These are phyloP conservation scores for Tilapia sparmanii DNA, from an alignment of 2,113 vertebrate genomes.

Conservation along the genomic window DNA sequence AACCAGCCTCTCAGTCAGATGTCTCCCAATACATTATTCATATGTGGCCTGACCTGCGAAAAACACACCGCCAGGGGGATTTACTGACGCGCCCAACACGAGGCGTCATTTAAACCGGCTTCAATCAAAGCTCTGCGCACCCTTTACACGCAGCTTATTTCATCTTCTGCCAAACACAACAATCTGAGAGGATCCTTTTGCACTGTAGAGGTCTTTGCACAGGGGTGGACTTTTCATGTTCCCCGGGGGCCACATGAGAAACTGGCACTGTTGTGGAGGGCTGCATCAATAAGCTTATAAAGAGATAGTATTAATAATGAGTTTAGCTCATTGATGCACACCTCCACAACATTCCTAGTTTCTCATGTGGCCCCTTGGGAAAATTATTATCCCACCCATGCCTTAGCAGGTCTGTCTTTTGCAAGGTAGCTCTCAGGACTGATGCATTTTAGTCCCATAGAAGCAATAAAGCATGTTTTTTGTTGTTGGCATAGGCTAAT, in stretches of 20 bases:
- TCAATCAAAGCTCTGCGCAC: constrained; percentile 42
- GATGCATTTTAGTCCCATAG: background rate
- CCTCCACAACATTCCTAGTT: background rate
- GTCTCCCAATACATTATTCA: constrained; percentile 61
- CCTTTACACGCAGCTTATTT: background rate
- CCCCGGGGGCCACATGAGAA: background rate
- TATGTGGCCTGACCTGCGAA: constrained; percentile 41
- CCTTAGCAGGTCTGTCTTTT: background rate
- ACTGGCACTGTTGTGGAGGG: background rate
- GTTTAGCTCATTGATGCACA: background rate
- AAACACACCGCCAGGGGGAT: constrained; percentile 35
- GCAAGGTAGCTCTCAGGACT: background rate
- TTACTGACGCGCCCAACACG: constrained; percentile 28
- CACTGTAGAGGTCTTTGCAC: background rate
- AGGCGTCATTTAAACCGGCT: constrained; percentile 38
- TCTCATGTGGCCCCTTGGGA: background rate
- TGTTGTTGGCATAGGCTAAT: background rate
- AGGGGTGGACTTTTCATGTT: background rate
- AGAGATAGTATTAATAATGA: background rate
- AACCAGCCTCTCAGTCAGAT: constrained; percentile 55
- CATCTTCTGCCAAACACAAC: constrained; percentile 17
- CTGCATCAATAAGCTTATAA: background rate
- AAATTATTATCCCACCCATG: background rate
- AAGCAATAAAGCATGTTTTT: background rate
- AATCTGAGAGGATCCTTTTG: background rate